Conservation (phyloP, 2,888 invertebrate genomes). For the Temnothorax unifasciatus region DNA sequence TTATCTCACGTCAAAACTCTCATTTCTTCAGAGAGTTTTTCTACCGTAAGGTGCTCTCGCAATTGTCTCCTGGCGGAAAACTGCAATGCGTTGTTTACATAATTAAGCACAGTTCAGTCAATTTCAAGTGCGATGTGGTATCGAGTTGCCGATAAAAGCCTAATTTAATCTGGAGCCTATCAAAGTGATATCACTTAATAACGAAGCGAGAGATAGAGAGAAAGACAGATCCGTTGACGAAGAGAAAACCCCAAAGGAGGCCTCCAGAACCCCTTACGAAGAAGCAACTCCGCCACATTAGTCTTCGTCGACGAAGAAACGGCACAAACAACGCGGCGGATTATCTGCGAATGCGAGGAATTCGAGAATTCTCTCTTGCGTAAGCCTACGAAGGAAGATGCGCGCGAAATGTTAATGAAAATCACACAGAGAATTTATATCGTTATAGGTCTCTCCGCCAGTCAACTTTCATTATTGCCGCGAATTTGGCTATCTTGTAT, state of each 20-base stretch:
- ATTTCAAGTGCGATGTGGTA: conserved; percentile 82
- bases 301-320: conserved; percentile 58
- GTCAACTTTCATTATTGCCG: conserved; percentile 2
- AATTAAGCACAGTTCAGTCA: conserved; percentile 81
- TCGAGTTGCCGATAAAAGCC: conserved; percentile 78
- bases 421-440: background rate
- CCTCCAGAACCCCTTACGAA: conserved; percentile 56
- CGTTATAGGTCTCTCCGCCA: background rate
- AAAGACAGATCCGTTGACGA: conserved; percentile 17
- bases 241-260: conserved; percentile 53
- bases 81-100: conserved; percentile 62
- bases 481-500: conserved; percentile 8
- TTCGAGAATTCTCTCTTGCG: conserved; percentile 48
- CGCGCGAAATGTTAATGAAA: background rate
- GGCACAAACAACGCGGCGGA: conserved; percentile 41
- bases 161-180: conserved; percentile 60
- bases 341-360: conserved; percentile 38
- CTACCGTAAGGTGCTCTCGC: conserved; percentile 24
- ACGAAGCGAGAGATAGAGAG: conserved; percentile 20
- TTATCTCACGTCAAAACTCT: background rate
- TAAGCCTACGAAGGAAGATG: background rate
- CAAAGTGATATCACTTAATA: conserved; percentile 30
- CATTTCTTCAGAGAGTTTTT: background rate
- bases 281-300: conserved; percentile 67
- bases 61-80: conserved; percentile 42